phyloP scores from a whole-genome alignment of 2,888 invertebrate species.

The Micropterix aruncella region DNA sequence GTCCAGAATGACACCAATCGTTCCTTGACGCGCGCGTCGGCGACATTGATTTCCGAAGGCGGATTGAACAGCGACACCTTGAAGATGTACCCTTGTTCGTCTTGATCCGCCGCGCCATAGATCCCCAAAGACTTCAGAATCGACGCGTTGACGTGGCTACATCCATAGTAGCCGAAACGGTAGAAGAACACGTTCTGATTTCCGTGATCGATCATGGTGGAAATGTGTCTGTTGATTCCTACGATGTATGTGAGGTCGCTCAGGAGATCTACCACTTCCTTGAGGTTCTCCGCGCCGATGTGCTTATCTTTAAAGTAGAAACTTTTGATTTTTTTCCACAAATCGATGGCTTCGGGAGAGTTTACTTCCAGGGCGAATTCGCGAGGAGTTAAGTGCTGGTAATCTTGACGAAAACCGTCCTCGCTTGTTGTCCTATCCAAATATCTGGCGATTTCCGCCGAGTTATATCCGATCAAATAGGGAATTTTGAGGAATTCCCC shows the following conservation, averaged over 20 bases:
- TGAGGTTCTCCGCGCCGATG: constrained; percentile 18
- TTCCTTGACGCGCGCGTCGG: constrained; percentile 29
- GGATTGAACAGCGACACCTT: constrained; percentile 17
- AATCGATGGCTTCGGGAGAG: constrained; percentile 19
- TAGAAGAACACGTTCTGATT: constrained; percentile 28
- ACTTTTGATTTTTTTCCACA: constrained; percentile 21
- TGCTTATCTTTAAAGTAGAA: constrained; percentile 24
- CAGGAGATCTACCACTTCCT: constrained; percentile 22
- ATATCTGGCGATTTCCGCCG: constrained; percentile 17
- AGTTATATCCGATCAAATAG: constrained; percentile 25
- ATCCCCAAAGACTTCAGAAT: constrained; percentile 15
- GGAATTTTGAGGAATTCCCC: constrained; percentile 26
- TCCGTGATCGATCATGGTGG: constrained; percentile 22
- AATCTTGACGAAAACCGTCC: constrained; percentile 24
- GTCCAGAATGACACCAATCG: constrained; percentile 30
- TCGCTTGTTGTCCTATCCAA: constrained; percentile 15
- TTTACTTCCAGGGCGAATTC: constrained; percentile 23
- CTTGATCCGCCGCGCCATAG: constrained; percentile 23
- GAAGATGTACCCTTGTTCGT: constrained; percentile 30
- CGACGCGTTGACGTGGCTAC: constrained; percentile 21
- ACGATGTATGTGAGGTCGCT: constrained; percentile 24
- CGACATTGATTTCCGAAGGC: constrained; percentile 19
- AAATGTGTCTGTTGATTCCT: constrained; percentile 24
- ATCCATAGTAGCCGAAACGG: constrained; percentile 30
- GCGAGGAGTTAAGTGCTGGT: constrained; percentile 23